Evolutionary conservation across 2,113 vertebrate species (phyloP).

Genomic region (Piaya cayana): DNA sequence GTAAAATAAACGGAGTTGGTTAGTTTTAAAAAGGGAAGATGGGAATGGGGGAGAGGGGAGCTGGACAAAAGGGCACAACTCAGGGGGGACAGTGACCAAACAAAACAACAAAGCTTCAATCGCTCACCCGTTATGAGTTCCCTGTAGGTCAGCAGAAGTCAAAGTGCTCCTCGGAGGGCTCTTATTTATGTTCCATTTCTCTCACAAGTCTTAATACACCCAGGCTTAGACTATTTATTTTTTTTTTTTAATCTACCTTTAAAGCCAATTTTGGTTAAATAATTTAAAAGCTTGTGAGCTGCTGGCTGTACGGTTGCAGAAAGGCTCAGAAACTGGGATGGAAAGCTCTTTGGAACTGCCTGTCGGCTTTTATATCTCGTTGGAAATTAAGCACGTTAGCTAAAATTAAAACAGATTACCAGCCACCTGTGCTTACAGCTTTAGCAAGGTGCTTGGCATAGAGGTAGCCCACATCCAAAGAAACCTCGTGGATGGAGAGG

Average conservation of each 20-base stretch:
- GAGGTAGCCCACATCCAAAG: neutral
- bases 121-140: neutral
- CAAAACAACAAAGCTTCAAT: neutral
- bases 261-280: neutral
- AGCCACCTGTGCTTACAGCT: neutral
- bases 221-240: neutral
- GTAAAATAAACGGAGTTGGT: neutral
- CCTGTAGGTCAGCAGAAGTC: neutral
- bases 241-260: neutral
- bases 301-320: neutral
- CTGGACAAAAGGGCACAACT: too few species aligned
- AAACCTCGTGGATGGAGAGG: neutral
- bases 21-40: neutral
- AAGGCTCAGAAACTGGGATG: neutral
- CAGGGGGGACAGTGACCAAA: too few species aligned
- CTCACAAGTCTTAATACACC: neutral
- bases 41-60: too few species aligned
- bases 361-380: neutral
- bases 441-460: conserved; percentile 8
- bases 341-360: neutral
- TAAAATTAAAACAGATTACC: conserved; percentile 34
- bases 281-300: neutral
- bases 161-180: neutral
- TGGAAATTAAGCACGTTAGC: conserved; percentile 21
- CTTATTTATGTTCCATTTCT: neutral